A percentile compares a stretch with the other conserved stretches of the same genome.
phyloP scores from a whole-genome alignment of 2,113 vertebrate genomes.

The Hippocampus mohnikei region DNA sequence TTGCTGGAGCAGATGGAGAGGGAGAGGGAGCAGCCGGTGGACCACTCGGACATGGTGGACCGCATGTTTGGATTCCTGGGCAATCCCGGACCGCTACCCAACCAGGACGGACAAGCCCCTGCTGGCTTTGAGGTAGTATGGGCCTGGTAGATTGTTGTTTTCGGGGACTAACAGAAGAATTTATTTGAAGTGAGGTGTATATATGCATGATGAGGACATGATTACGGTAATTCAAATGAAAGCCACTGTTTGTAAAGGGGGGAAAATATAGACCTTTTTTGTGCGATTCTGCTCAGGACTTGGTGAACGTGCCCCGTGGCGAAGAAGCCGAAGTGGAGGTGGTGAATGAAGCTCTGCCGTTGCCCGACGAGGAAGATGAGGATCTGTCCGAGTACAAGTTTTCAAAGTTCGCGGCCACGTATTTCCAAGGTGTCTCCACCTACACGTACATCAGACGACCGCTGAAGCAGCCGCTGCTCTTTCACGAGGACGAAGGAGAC shows the following conservation, averaged over 20 bases:
- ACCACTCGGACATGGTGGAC: conserved; percentile 98
- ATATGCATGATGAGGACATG: too few relatives aligned
- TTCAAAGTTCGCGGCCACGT: conserved; percentile 93
- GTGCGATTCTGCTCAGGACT: conserved; percentile 72
- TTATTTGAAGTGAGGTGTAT: too few relatives aligned
- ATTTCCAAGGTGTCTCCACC: conserved; percentile 93
- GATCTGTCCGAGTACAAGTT: conserved; percentile 96
- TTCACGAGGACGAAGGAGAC: conserved; percentile 94
- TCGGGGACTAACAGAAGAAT: background rate
- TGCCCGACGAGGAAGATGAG: conserved; percentile 91
- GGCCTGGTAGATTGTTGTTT: too few relatives aligned
- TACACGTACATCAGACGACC: conserved; percentile 86
- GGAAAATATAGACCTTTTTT: too few relatives aligned
- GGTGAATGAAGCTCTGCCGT: conserved; percentile 80
- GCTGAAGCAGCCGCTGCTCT: conserved; percentile 91
- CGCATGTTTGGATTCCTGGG: conserved; percentile 97
- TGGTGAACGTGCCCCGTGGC: conserved; percentile 68
- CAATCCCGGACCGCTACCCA: conserved; percentile 78
- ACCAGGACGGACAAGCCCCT: conserved; percentile 89
- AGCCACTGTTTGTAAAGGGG: too few relatives aligned
- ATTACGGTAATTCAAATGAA: too few relatives aligned
- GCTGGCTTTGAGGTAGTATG: conserved; percentile 85
- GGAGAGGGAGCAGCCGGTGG: conserved; percentile 87
- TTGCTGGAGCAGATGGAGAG: conserved; percentile 89
- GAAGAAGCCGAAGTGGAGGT: conserved; percentile 82